A percentile compares a stretch with the other conserved stretches of the same genome.
phyloP scores from a whole-genome alignment of 1,140 invertebrate genomes.

The Goniozus legneri region DNA sequence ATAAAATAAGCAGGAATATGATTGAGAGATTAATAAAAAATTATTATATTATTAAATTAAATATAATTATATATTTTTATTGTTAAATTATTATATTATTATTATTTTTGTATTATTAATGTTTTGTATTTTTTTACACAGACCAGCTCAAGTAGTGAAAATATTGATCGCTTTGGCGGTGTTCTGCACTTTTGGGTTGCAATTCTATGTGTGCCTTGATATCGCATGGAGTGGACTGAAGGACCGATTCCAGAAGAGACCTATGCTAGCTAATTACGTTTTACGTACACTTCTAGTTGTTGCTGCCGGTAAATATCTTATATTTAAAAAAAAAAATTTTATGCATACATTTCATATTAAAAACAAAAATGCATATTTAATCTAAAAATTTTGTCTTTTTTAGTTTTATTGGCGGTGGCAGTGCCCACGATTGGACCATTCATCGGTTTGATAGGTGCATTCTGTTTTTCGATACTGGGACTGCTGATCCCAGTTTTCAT shows the following conservation, averaged over 20 bases:
- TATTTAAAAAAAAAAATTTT: not conserved
- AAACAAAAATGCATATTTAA: not conserved
- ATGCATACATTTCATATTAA: not conserved
- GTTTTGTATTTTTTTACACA: conserved; percentile 40
- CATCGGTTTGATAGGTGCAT: conserved; percentile 90
- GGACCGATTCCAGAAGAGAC: conserved; percentile 65
- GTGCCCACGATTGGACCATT: conserved; percentile 88
- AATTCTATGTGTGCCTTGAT: conserved; percentile 91
- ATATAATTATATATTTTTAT: not conserved
- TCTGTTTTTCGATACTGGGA: conserved; percentile 90
- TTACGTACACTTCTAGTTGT: conserved; percentile 65
- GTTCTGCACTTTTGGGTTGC: conserved; percentile 91
- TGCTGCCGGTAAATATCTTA: conserved; percentile 56
- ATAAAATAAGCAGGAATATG: too few species aligned
- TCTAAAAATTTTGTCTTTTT: conserved; percentile 28
- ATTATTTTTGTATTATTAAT: conserved; percentile 6
- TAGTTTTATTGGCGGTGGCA: conserved; percentile 77
- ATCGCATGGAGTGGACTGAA: conserved; percentile 75
- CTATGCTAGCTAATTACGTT: conserved; percentile 71
- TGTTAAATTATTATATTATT: conserved; percentile 5
- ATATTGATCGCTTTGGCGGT: conserved; percentile 84
- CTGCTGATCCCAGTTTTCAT: conserved; percentile 87
- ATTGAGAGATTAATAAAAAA: not conserved
- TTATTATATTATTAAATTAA: not conserved
- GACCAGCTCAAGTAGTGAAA: conserved; percentile 81